Evolutionary conservation across 1,140 invertebrate genomes (phyloP), one percentile per base, ranked within the genome.

Genomic region (Drosophila grimshawi): DNA sequence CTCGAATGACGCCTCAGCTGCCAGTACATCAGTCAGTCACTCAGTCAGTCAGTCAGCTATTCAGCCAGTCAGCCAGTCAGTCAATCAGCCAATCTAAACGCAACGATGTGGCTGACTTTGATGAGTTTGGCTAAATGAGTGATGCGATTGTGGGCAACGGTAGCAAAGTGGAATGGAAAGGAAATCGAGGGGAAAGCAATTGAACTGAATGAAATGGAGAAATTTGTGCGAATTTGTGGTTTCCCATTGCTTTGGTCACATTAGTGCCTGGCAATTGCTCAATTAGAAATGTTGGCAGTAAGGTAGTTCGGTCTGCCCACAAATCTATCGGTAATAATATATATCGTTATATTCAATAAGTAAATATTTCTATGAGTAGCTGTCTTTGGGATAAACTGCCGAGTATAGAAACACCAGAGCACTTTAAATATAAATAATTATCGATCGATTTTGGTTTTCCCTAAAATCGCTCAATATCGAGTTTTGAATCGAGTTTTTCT

Each of bases 1-100:
- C 52, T 70, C 41, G 63, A 75, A 64, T 64, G 67, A 57, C 65
- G 52, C 46, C 56, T 61, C 48, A 49, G 43, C 48, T 59, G 35
- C n/a, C 60, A 61, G 35, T 61, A 37, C 5, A 48, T 61, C 56
- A 33, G 33, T 52, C 48, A 33, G 30, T 10, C 57, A 41, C 37
- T 68, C 55, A 39, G 45, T 67, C 35, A 39, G 64, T 61, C 48
- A 11, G 57, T 43, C 35, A n/a, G 41, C 6, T 39, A 29, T n/a
- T 45, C 62, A 45, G n/a, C 27, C 35, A 10, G n/a, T 39, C 41
- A 8, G 3, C 49, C 60, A 6, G 45, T 51, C 60, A 10, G 57
- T 48, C 19, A 19, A 19, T 37, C 30, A 8, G 4, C 11, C 29
- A 35, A 45, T 39, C 41, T 41, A 19, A 19, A 19, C 19, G 19